Base-by-base conservation (phyloP, 2,888 invertebrate genomes). In the Hecatera dysodea region DNA sequence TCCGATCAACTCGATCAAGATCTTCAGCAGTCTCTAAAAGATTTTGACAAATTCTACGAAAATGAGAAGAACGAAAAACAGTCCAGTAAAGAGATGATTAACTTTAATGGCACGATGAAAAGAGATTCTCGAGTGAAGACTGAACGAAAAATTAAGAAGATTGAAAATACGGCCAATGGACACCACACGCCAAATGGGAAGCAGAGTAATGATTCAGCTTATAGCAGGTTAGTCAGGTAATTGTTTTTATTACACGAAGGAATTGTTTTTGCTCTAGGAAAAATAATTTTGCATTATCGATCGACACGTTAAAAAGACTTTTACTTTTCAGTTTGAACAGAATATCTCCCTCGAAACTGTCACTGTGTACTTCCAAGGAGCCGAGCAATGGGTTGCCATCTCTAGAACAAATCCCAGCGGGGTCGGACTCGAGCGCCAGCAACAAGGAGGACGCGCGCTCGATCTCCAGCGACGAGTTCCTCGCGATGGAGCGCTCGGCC, bases 191-290 rank as follows among this genome's bases (percentile, higher is more conserved):
- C 93, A 19, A 94, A 91, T 79, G 94, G 93, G 64, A 94, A 92
- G 86, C 81, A 87, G 52, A 97, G 93, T 88, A 93, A 93, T 39
- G 98, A 98, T 93, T 98, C 98, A 39, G 98, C 98, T 67, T 98
- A 98, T 94, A 98, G 98, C 97, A 98, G 98, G 98, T 98, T 96
- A 96, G 96, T 93, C 93, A 95, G 95, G 95, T 94, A 94, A 91
- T 89, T 85, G 83, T 82, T 85, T 71, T 79, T 67, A 75, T 55
- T 59, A 33, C 59, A 67, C 53, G 63, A n/a, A 64, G 22, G 17
- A 42, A 50, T 44, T 57, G 17, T 39, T 24, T 50, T 48, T 4
- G 8, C 11, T 0, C 19, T 22, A 27, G 5, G 17, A 39, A 46
- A 56, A 27, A 53, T 22, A 39, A 36, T 56, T 29, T 44, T 48